Percentiles rank a stretch among this genome's conserved stretches.
phyloP scores from a whole-genome alignment of 2,113 vertebrate genomes.

The Bubo bubo region DNA sequence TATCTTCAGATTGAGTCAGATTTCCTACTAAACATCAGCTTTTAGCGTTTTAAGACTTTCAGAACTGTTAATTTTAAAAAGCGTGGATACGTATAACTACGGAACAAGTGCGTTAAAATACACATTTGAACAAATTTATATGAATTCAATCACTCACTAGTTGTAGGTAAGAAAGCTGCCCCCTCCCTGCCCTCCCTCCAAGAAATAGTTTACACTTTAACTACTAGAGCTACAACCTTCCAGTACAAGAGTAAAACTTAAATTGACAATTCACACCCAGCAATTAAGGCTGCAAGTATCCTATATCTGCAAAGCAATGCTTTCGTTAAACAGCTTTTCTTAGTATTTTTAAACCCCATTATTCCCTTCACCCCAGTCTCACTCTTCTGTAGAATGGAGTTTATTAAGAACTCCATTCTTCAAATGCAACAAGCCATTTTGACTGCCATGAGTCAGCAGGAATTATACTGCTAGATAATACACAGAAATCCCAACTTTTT shows the following conservation, averaged over 20 bases:
- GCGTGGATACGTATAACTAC: rapidly evolving
- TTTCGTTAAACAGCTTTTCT: neutral
- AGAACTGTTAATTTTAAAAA: neutral
- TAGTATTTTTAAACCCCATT: neutral
- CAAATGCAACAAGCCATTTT: neutral
- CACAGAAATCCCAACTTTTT: neutral
- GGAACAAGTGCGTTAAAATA: neutral
- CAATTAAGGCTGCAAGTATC: neutral
- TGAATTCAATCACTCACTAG: neutral
- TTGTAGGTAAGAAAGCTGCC: neutral
- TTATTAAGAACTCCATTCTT: neutral
- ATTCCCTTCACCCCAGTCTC: neutral
- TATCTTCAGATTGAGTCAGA: neutral
- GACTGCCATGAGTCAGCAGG: neutral
- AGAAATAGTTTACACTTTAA: neutral
- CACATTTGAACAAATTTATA: neutral
- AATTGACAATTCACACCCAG: neutral
- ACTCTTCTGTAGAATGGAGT: neutral
- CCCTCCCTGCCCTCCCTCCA: neutral
- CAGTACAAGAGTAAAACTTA: neutral
- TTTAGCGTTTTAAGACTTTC: neutral
- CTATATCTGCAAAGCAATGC: neutral
- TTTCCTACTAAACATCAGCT: neutral
- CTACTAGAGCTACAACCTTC: neutral
- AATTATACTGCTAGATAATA: neutral